Evolutionary conservation across 2,797 vertebrate genomes (phyloP).

Genomic region (Poeciliopsis presidionis): DNA sequence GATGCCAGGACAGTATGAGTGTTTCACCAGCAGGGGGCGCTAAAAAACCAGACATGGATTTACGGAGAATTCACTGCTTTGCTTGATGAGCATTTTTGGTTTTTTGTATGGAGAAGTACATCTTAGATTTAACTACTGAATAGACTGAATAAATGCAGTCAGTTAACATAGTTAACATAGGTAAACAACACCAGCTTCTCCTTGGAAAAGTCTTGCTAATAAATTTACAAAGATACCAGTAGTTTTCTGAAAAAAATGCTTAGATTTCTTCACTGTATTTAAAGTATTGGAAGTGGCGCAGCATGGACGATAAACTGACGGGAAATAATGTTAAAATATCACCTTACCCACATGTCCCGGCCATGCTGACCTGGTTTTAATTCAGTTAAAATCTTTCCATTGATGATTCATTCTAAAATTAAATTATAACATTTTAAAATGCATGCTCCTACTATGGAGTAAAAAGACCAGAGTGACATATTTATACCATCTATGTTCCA

Average conservation of each 20-base stretch:
- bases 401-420: not conserved
- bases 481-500: not conserved
- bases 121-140: slow-evolving; percentile 33
- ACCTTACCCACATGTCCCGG: not conserved
- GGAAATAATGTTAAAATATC: not conserved
- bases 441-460: not conserved
- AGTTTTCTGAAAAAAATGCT: not conserved
- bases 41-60: slow-evolving; percentile 54
- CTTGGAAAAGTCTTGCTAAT: not conserved
- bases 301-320: not conserved
- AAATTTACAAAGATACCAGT: not conserved
- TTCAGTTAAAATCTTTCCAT: not conserved
- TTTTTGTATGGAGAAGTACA: slow-evolving; percentile 22
- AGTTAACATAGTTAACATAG: not conserved
- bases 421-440: too few species aligned
- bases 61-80: not conserved
- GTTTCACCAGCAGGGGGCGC: slow-evolving; percentile 71
- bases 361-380: not conserved
- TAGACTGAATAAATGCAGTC: slow-evolving; percentile 8
- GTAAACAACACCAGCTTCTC: too few species aligned
- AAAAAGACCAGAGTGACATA: not conserved
- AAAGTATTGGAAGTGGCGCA: not conserved
- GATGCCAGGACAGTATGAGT: slow-evolving; percentile 15
- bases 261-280: not conserved
- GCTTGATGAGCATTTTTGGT: slow-evolving; percentile 11